phyloP scores from a whole-genome alignment of 2,113 vertebrate genomes.

The Callochromis pleurospilus region DNA sequence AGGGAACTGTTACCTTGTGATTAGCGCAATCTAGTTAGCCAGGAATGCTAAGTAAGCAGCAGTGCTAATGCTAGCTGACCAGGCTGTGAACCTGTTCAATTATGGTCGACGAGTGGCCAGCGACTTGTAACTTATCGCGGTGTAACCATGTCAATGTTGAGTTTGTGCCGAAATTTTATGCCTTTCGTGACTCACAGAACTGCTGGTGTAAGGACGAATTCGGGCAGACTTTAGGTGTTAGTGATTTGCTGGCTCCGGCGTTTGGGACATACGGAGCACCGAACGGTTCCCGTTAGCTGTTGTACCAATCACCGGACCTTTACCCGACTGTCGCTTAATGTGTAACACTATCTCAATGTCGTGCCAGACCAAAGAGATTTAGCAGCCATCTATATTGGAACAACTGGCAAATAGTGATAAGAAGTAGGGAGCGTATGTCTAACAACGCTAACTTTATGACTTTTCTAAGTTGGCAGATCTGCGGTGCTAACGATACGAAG shows the following conservation, averaged over 20 bases:
- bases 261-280: background rate
- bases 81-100: constrained; percentile 41
- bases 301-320: constrained; percentile 1
- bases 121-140: background rate
- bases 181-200: background rate
- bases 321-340: background rate
- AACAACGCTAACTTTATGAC: background rate
- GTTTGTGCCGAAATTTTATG: background rate
- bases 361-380: background rate
- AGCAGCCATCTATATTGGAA: background rate
- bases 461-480: background rate
- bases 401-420: background rate
- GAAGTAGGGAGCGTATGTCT: background rate
- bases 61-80: constrained; percentile 56
- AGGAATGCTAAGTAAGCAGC: constrained; percentile 38
- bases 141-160: background rate
- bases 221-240: background rate
- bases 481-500: background rate
- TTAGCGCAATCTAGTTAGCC: constrained; percentile 47
- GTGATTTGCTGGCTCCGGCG: constrained; percentile 22
- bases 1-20: constrained; percentile 9
- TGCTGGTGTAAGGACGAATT: background rate
- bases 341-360: background rate
- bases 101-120: background rate
- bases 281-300: constrained; percentile 31